Base-by-base conservation (phyloP, 2,888 invertebrate species). In the Nephrotoma flavescens region DNA sequence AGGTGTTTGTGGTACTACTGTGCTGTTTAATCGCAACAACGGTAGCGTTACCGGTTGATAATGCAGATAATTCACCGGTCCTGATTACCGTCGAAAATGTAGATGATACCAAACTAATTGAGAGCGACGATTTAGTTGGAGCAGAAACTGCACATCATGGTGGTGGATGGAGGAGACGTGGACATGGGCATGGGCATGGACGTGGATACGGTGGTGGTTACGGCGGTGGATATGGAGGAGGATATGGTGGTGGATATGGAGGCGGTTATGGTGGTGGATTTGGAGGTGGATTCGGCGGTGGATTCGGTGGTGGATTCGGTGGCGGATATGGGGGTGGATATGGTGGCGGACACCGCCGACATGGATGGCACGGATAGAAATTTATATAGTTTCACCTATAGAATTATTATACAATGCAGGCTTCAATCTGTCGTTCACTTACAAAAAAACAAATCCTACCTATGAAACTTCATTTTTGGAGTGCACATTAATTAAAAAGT, bases 321-420 rank as follows among this genome's bases (percentile, higher is more conserved):
- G 83, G 86, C 19, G 87, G 87, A 42, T 85, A 57, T 31, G 44
- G 44, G 15, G 84, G 83, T 41, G 86, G 86, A 1, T 31, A 52
- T 15, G 85, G 85, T 4, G 88, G 88, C 57, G 88, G 86, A n/a
- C n/a, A 42, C 31, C 71, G 3, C 9, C 31, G 71, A 7, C 71
- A 71, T 9, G 71, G 71, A 31, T 71, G 71, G 71, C 71, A 71
- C 31, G 71, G 71, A 31, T 71, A 71, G 31, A 71, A 7, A 31
- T 31, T 31, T 71, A 31, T 71, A 31, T 71, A 71, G 71, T 31
- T 71, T 71, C 0, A 31, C 2, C 71, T 71, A 71, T 71, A 71
- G 31, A 71, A 71, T 9, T 71, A 71, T 3, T 71, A 9, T 71
- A 71, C 9, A 71, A 71, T 9, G 9, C 71, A 0, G 31, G 71